These are phyloP conservation scores for Moxostoma hubbsi DNA, from an alignment of 2,797 vertebrate species.

Conservation along the genomic window DNA sequence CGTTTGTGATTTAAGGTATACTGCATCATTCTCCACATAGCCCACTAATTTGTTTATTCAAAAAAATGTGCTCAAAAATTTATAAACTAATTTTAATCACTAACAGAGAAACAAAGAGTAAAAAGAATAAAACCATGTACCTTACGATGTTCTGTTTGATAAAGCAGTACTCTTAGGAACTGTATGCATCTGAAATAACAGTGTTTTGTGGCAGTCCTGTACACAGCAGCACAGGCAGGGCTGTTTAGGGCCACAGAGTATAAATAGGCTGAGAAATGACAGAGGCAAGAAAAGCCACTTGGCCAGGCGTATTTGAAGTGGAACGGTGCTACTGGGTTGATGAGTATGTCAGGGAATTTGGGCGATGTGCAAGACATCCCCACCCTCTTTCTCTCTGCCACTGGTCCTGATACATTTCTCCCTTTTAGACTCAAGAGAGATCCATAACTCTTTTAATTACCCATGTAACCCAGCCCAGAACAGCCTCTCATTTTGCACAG, in stretches of 20 bases:
- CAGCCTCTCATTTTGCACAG: slow-evolving; percentile 68
- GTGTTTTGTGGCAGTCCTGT: slow-evolving; percentile 31
- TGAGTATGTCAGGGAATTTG: slow-evolving; percentile 47
- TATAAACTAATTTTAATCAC: neutral
- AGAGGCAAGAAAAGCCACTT: slow-evolving; percentile 79
- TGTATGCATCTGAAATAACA: slow-evolving; percentile 50
- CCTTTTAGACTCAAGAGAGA: slow-evolving; percentile 67
- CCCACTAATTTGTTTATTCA: no score
- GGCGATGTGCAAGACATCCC: slow-evolving; percentile 15
- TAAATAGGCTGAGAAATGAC: slow-evolving; percentile 79
- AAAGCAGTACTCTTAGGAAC: slow-evolving; percentile 1
- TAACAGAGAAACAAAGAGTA: neutral
- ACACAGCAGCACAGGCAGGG: slow-evolving; percentile 39
- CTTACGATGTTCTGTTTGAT: neutral
- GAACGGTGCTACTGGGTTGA: slow-evolving; percentile 61
- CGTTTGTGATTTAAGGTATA: no score
- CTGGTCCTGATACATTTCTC: slow-evolving; percentile 60
- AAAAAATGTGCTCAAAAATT: no score
- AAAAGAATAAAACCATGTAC: neutral
- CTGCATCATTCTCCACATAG: no score
- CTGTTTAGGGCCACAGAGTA: slow-evolving; percentile 57
- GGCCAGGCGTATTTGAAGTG: slow-evolving; percentile 74
- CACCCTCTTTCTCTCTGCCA: slow-evolving; percentile 52
- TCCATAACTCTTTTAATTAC: slow-evolving; percentile 78
- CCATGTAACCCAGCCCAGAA: slow-evolving; percentile 49